Evolutionary conservation across 2,113 vertebrate genomes (phyloP).

Genomic region (Psittacula cyanocephala): DNA sequence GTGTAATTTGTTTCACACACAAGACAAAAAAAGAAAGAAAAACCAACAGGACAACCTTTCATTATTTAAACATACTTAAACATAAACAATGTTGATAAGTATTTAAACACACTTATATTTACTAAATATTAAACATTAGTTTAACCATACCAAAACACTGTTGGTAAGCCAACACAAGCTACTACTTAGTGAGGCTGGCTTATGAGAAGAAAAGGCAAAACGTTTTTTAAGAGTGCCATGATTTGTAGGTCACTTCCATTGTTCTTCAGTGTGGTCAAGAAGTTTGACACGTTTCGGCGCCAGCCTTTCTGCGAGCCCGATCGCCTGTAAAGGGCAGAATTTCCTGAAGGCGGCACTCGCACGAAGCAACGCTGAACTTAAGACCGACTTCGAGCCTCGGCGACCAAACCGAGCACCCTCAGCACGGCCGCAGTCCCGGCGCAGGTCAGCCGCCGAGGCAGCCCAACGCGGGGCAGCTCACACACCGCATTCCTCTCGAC

Average conservation of each 20-base stretch:
- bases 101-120: background rate
- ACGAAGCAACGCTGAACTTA: background rate
- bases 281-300: rapidly evolving
- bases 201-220: background rate
- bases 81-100: background rate
- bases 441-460: background rate
- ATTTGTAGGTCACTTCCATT: background rate
- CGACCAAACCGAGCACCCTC: background rate
- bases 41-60: background rate
- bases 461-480: background rate
- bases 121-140: background rate
- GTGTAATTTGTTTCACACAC: background rate
- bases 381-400: background rate
- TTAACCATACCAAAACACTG: background rate
- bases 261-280: rapidly evolving
- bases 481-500: rapidly evolving
- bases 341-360: background rate
- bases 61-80: background rate
- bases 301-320: background rate
- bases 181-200: rapidly evolving
- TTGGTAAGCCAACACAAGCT: background rate
- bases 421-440: background rate
- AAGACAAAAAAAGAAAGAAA: background rate
- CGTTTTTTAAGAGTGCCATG: rapidly evolving
- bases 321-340: background rate